Base-by-base conservation (phyloP, 2,113 vertebrate genomes). In the Hassar affinis region DNA sequence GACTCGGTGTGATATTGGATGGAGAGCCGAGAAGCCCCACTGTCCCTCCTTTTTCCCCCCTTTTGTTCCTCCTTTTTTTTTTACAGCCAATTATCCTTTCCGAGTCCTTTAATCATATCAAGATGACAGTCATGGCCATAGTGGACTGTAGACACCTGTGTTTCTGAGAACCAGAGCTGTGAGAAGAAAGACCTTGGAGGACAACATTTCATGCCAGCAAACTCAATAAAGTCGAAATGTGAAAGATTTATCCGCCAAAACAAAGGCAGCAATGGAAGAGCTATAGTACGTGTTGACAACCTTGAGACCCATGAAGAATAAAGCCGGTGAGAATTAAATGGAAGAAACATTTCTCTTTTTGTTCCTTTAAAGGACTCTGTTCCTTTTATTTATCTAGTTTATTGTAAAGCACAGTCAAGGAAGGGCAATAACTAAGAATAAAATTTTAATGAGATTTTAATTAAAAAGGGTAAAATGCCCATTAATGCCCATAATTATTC, bases 171-270 rank as follows among this genome's bases (percentile, higher is more conserved):
- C 69, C 77, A 61, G 66, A 64, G 77, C 71, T 78, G 80, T 82
- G 79, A 86, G 69, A 83, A 78, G 81, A 79, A 84, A 86, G 84
- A 75, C 84, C 84, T 88, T 84, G 74, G 88, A 88, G 86, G 83
- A 72, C 79, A 85, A 88, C 89, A 90, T 88, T 82, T 87, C 87
- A 90, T 71, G 80, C 62, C 59, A 81, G 87, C 71, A 78, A 86
- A 87, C 86, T 87, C 86, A 86, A 90, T 88, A 87, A 87, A 85
- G 87, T 76, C 52, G 51, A 86, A 82, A 79, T 56, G 71, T 87
- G 87, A 90, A 84, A 88, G 85, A 89, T 89, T 86, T 86, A 88
- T 89, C 79, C 82, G 61, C 59, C 81, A 81, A 85, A 88, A 90
- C 82, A 90, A 86, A 88, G 80, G 80, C 85, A 45, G 81, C 78